These are phyloP conservation scores for Aspidiotus rigidus DNA, from an alignment of 2,888 invertebrate species.

Conservation along the genomic window DNA sequence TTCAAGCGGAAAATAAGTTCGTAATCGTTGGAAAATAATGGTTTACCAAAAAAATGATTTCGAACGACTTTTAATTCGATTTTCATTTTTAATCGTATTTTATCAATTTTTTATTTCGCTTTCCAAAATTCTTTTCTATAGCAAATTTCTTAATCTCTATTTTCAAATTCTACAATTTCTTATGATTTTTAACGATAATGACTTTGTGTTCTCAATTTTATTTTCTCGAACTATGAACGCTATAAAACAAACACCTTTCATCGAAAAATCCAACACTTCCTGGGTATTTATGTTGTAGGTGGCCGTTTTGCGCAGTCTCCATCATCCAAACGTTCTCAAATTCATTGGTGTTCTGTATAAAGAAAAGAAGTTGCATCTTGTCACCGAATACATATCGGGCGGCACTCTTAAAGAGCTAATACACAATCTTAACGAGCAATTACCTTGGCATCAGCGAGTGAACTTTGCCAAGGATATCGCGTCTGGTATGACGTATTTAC, in stretches of 20 bases:
- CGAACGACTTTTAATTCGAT: too few species aligned
- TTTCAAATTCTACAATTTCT: background rate
- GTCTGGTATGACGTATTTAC: constrained; percentile 86
- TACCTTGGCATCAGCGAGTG: constrained; percentile 72
- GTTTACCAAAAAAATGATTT: too few species aligned
- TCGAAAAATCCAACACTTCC: background rate
- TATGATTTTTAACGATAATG: background rate
- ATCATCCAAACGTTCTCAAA: constrained; percentile 80
- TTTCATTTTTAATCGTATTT: too few species aligned
- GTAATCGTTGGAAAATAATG: too few species aligned
- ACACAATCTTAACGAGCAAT: constrained; percentile 58
- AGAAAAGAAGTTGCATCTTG: constrained; percentile 79
- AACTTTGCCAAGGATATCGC: constrained; percentile 86
- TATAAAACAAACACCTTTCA: background rate
- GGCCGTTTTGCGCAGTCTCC: constrained; percentile 77
- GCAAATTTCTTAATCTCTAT: too few species aligned
- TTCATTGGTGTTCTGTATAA: constrained; percentile 90
- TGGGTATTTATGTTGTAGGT: constrained; percentile 52
- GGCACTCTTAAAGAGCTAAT: constrained; percentile 79
- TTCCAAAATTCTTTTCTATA: too few species aligned
- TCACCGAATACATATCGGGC: constrained; percentile 86
- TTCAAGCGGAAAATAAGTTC: too few species aligned
- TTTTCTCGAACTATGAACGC: too few species aligned
- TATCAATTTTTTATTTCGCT: too few species aligned
- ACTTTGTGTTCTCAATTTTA: too few species aligned